A percentile compares a stretch with the other conserved stretches of the same genome.
phyloP scores from a whole-genome alignment of 2,888 invertebrate genomes.

The Bhutanitis thaidina region DNA sequence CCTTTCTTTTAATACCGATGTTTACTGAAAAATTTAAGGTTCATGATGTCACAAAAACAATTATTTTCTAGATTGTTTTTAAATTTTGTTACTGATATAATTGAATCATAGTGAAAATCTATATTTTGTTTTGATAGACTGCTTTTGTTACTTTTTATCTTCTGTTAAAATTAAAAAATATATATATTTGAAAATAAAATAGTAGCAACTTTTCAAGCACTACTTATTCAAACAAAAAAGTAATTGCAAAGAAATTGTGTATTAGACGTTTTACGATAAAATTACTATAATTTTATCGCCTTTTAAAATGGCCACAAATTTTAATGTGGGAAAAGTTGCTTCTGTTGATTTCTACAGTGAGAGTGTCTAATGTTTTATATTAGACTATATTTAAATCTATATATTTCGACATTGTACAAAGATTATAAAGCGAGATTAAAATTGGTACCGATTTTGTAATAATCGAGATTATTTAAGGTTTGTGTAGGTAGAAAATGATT shows the following conservation, averaged over 20 bases:
- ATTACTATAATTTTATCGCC: too few relatives aligned
- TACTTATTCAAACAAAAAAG: constrained; percentile 5
- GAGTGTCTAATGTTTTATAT: constrained; percentile 12
- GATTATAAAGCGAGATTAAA: background rate
- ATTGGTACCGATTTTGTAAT: constrained; percentile 2
- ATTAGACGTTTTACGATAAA: background rate
- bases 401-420: constrained; percentile 19
- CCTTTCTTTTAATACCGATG: background rate
- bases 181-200: background rate
- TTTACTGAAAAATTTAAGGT: background rate
- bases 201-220: constrained; percentile 19
- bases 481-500: constrained; percentile 25
- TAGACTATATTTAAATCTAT: background rate
- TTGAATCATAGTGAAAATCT: background rate
- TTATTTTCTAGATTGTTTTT: too few relatives aligned
- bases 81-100: background rate
- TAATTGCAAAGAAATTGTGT: background rate
- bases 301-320: constrained; percentile 14
- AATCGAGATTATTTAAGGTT: constrained; percentile 25
- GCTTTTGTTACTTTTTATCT: background rate
- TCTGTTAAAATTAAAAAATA: background rate
- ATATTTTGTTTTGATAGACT: background rate
- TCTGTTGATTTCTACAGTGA: constrained; percentile 7
- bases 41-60: too few relatives aligned
- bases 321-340: constrained; percentile 16